Base-by-base conservation (phyloP, 1,140 invertebrate genomes). In the Oryzaephilus surinamensis region DNA sequence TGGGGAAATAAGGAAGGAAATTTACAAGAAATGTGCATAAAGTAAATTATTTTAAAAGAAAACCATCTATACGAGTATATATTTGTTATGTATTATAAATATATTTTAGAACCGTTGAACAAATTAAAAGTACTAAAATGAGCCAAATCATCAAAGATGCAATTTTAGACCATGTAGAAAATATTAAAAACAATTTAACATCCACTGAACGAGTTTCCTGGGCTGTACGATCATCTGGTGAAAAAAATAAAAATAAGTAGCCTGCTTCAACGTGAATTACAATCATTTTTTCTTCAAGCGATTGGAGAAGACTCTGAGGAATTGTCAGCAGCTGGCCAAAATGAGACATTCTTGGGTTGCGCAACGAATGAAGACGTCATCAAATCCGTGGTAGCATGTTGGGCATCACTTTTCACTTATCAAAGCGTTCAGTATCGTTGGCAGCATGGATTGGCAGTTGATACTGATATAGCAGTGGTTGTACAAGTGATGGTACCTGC, bases 321-420 rank as follows among this genome's bases (percentile, higher is more conserved):
- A 61, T 52, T 73, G 58, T 89, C 84, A 0, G 77, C 80, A 3
- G 86, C 87, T n/a, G 87, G 87, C 13, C 86, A 91, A 66, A 84
- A 90, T 62, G 73, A 76, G 26, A 88, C 83, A 0, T 72, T 78
- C 43, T 62, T 91, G 1, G 81, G 83, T 3, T 70, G 82, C 19
- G 57, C 58, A 15, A 63, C 55, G 6, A 53, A 63, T 18, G 60
- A 63, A 4, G 62, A 77, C 50, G 60, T 88, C 2, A 27, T 75
- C 1, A 45, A 62, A 17, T 74, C 71, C 1, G 61, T 89, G 3
- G 62, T 71, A 17, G 67, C 72, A 26, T 91, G 86, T 54, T 91
- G 86, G 86, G 78, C 75, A 0, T 89, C 85, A 1, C 71, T 85
- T 20, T 89, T 76, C 53, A 69, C 79, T 0, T 76, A 71, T 45